phyloP scores from a whole-genome alignment of 1,140 invertebrate species.

The Drosophila burlai region DNA sequence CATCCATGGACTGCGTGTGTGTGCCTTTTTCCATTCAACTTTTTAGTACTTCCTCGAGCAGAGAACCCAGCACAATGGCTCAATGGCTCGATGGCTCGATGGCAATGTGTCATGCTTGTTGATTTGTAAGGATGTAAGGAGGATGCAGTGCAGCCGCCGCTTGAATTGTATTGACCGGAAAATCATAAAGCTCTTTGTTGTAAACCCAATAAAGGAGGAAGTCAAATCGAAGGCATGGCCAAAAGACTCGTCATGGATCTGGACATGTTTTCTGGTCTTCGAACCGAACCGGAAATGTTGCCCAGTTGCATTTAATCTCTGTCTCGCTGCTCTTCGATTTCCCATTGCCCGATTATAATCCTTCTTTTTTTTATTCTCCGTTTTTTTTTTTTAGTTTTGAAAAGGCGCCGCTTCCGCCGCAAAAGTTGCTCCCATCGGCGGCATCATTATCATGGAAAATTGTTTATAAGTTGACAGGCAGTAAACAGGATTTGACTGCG shows the following conservation, averaged over 20 bases:
- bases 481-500: slow-evolving; percentile 75
- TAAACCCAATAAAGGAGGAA: slow-evolving; percentile 51
- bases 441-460: slow-evolving; percentile 70
- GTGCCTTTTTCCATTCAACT: slow-evolving; percentile 27
- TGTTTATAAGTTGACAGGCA: slow-evolving; percentile 80
- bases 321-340: slow-evolving; percentile 56
- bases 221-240: slow-evolving; percentile 53
- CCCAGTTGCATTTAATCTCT: slow-evolving; percentile 66
- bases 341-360: slow-evolving; percentile 64
- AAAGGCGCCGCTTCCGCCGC: slow-evolving; percentile 65
- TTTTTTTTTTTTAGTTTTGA: slow-evolving; percentile 13
- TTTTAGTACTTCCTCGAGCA: slow-evolving; percentile 64
- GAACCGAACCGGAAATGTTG: slow-evolving; percentile 65
- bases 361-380: slow-evolving; percentile 32
- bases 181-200: slow-evolving; percentile 81
- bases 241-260: slow-evolving; percentile 55
- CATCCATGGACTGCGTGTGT: slow-evolving; percentile 11
- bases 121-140: slow-evolving; percentile 71
- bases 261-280: slow-evolving; percentile 23
- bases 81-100: slow-evolving; percentile 17
- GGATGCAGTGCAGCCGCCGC: slow-evolving; percentile 52
- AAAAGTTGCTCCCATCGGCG: slow-evolving; percentile 57
- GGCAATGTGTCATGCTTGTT: slow-evolving; percentile 80
- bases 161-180: slow-evolving; percentile 80
- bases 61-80: slow-evolving; percentile 23